Percentiles rank a stretch among this genome's conserved stretches.
Evolutionary conservation across 2,888 invertebrate genomes (phyloP).

Genomic region (Meteorus cinctellus): DNA sequence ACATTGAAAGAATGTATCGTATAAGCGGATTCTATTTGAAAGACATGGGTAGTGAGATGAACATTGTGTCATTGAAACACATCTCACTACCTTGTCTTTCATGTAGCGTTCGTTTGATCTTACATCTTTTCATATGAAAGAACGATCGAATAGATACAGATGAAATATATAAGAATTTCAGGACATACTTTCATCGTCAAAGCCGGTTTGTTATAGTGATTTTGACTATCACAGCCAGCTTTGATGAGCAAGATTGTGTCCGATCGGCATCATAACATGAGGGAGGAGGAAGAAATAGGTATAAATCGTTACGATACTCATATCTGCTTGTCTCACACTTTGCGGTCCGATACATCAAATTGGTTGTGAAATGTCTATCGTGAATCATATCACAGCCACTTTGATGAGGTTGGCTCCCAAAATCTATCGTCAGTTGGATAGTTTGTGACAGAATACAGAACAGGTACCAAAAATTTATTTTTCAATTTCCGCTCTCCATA

Average conservation of each 20-base stretch:
- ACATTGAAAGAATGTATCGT: conserved; percentile 21
- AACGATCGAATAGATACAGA: conserved; percentile 17
- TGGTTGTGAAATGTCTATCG: conserved; percentile 85
- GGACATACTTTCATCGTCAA: conserved; percentile 81
- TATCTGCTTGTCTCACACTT: conserved; percentile 54
- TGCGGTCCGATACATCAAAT: conserved; percentile 86
- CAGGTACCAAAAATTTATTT: conserved; percentile 14
- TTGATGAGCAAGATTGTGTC: conserved; percentile 90
- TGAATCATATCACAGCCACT: conserved; percentile 97
- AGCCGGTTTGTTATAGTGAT: conserved; percentile 88
- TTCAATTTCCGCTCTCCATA: not conserved
- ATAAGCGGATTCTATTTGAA: conserved; percentile 81
- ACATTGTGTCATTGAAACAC: conserved; percentile 75
- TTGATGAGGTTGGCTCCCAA: conserved; percentile 89
- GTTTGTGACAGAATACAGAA: not conserved
- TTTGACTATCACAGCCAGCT: conserved; percentile 93
- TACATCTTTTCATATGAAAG: conserved; percentile 17
- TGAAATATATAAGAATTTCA: conserved; percentile 31
- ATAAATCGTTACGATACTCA: not conserved
- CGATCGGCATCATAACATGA: conserved; percentile 55
- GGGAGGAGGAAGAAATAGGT: conserved; percentile 31
- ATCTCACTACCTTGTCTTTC: conserved; percentile 99
- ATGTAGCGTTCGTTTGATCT: conserved; percentile 79
- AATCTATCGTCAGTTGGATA: conserved; percentile 62
- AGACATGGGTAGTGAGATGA: conserved; percentile 99